These are phyloP conservation scores for Amaurobius ferox DNA, from an alignment of 2,888 invertebrate species.

Conservation along the genomic window DNA sequence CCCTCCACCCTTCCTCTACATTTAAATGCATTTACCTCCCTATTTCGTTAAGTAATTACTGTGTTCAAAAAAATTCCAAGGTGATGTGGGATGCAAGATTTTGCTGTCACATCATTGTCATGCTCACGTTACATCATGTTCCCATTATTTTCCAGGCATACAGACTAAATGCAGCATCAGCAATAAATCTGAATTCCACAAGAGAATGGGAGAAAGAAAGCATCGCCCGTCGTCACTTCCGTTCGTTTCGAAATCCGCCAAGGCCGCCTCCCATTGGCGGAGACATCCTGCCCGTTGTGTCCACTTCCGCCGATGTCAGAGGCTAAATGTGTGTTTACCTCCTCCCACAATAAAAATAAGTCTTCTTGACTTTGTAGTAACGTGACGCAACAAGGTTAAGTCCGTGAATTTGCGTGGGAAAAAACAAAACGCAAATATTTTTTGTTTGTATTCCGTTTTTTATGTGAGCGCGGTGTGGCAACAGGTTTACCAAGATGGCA, in stretches of 20 bases:
- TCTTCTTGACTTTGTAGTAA: slow-evolving; percentile 56
- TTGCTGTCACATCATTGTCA: neutral
- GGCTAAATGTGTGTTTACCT: slow-evolving; percentile 36
- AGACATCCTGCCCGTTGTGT: slow-evolving; percentile 67
- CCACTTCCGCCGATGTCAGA: slow-evolving; percentile 60
- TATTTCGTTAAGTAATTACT: neutral
- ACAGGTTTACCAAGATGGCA: neutral
- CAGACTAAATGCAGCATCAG: neutral
- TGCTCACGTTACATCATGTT: neutral
- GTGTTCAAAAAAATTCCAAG: neutral
- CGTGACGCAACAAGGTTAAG: slow-evolving; percentile 49
- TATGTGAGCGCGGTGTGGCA: neutral
- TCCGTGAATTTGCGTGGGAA: slow-evolving; percentile 7
- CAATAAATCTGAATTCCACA: slow-evolving; percentile 37
- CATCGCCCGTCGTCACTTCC: slow-evolving; percentile 53
- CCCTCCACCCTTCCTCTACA: no score
- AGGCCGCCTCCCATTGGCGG: slow-evolving; percentile 66
- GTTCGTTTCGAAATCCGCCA: slow-evolving; percentile 48
- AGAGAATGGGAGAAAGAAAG: slow-evolving; percentile 3
- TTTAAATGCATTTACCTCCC: neutral
- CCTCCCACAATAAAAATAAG: slow-evolving; percentile 19
- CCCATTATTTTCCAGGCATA: neutral
- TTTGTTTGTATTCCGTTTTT: neutral
- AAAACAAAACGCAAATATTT: slow-evolving; percentile 3
- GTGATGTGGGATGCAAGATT: neutral